phyloP scores from a whole-genome alignment of 2,888 invertebrate species.

The Cataglyphis rosenhaueri region DNA sequence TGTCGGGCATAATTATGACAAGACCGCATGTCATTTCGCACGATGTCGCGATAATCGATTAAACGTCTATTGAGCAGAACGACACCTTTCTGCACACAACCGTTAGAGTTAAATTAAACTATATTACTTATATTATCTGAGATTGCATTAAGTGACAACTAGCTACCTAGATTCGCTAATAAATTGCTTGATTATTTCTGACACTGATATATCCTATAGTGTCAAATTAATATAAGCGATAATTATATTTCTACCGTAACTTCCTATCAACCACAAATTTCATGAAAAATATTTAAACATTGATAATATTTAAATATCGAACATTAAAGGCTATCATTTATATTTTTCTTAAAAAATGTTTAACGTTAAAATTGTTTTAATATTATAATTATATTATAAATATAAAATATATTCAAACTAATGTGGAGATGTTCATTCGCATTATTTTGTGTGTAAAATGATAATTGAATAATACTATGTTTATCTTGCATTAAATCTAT shows the following conservation, averaged over 20 bases:
- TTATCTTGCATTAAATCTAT: neutral
- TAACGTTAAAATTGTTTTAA: neutral
- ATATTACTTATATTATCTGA: neutral
- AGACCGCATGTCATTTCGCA: neutral
- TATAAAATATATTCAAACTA: conserved; percentile 15
- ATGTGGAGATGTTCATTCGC: neutral
- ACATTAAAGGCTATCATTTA: neutral
- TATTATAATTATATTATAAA: neutral
- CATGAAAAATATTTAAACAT: neutral
- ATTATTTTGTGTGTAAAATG: neutral
- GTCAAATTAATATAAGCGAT: neutral
- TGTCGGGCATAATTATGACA: conserved; percentile 5
- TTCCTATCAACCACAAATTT: neutral
- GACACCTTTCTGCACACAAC: neutral
- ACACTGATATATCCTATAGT: neutral
- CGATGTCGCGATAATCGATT: conserved; percentile 11
- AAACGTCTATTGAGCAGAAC: neutral
- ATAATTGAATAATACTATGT: conserved; percentile 1
- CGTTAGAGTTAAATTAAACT: neutral
- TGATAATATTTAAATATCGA: neutral
- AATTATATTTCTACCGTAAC: neutral
- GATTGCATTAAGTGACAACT: neutral
- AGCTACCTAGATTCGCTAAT: neutral
- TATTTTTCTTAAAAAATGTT: neutral
- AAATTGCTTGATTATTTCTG: neutral